phyloP scores from a whole-genome alignment of 2,113 vertebrate species.

The Furnarius figulus region DNA sequence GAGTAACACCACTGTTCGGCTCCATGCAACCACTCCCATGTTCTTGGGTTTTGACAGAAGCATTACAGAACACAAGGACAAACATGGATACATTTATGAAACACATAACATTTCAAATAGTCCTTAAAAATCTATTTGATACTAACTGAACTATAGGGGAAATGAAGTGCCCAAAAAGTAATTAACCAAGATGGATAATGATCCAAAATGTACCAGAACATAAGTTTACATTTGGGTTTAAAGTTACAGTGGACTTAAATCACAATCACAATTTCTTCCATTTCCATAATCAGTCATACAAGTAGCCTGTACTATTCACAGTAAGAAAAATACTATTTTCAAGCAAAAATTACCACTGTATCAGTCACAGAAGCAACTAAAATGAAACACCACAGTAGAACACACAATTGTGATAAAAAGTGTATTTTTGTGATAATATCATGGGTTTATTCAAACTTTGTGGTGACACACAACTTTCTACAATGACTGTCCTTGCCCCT shows the following conservation, averaged over 20 bases:
- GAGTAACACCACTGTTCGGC: not conserved
- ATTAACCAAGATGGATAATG: not conserved
- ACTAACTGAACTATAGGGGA: not conserved
- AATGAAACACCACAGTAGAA: not conserved
- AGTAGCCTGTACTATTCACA: not conserved
- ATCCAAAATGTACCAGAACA: not conserved
- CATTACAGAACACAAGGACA: not conserved
- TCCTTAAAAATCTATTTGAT: not conserved
- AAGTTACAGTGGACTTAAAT: not conserved
- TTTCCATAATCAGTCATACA: not conserved
- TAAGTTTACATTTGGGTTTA: not conserved
- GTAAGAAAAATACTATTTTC: not conserved
- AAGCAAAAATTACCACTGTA: not conserved
- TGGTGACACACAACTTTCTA: not conserved
- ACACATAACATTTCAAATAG: fast-evolving
- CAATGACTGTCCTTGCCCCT: not conserved
- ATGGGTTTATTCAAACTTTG: not conserved
- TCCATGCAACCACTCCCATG: not conserved
- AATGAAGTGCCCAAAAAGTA: not conserved
- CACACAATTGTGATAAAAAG: not conserved
- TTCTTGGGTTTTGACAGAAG: not conserved
- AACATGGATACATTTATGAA: not conserved
- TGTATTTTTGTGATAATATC: not conserved
- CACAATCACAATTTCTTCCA: not conserved
- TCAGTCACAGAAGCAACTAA: not conserved